Evolutionary conservation across 2,113 vertebrate species (phyloP).

Genomic region (Seriola rivoliana): DNA sequence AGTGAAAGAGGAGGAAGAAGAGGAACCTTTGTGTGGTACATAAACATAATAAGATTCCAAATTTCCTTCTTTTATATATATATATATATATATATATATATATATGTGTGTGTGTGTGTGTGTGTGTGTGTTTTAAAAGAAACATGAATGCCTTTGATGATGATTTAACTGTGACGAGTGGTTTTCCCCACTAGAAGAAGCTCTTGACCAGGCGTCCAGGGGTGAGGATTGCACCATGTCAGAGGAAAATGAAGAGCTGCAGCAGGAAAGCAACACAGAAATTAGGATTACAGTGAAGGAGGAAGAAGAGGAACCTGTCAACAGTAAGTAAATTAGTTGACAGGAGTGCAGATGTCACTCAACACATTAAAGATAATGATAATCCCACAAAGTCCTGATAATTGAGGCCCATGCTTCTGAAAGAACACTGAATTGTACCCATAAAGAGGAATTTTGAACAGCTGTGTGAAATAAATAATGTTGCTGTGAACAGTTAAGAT

Average conservation of each 20-base stretch:
- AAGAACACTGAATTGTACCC: not conserved
- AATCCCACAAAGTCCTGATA: not conserved
- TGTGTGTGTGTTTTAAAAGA: not conserved
- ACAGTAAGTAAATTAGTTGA: slow-evolving; percentile 57
- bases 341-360: not conserved
- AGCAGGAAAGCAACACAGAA: slow-evolving; percentile 56
- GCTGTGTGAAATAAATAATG: not conserved
- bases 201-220: slow-evolving; percentile 20
- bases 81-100: not conserved
- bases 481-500: not conserved
- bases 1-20: slow-evolving; percentile 78
- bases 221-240: slow-evolving; percentile 31
- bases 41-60: not conserved
- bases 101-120: too few species aligned
- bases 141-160: not conserved
- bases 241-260: slow-evolving; percentile 37
- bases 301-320: slow-evolving; percentile 65
- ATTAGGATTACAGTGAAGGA: slow-evolving; percentile 71
- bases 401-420: not conserved
- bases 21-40: slow-evolving; percentile 74
- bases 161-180: not conserved
- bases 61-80: not conserved
- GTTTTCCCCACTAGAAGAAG: slow-evolving; percentile 44
- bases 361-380: not conserved
- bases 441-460: not conserved